Base-by-base conservation (phyloP, 2,888 invertebrate species). In the Anarsia innoxiella region DNA sequence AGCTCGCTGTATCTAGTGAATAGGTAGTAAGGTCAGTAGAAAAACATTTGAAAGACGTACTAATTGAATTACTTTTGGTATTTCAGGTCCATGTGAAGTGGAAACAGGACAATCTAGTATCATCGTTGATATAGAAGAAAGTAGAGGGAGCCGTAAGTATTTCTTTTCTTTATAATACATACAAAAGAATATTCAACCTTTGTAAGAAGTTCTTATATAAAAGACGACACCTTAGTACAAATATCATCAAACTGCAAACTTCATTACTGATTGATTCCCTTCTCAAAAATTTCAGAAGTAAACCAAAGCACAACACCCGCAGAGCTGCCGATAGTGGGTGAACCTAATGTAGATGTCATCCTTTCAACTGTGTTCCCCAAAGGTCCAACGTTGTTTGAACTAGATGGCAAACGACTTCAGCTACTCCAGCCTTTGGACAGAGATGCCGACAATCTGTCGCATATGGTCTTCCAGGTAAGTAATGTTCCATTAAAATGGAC, bases 91-190 rank as follows among this genome's bases (percentile, higher is more conserved):
- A 72, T 96, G 95, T 79, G 94, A 95, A 72, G 93, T 94, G 58
- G 93, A 94, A 84, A 93, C 91, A 40, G 93, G 94, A 23, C 92
- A 94, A 62, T 92, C 94, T 23, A 95, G 94, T 67, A 94, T 95
- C 48, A 95, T 96, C 59, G 86, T 96, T 52, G 95, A 95, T 66
- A 94, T 95, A 50, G 93, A 94, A 73, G 96, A 96, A 74, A 95
- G 95, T 70, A 87, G 91, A 72, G 94, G 92, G 50, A 86, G 88
- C 58, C 91, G 95, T 95, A 87, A 93, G 94, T 92, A 59, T 25
- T 25, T 25, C n/a, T n/a, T 9, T 25, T 25, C n/a, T 25, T 25
- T 25, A 9, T 25, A n/a, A n/a, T n/a, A n/a, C n/a, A n/a, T n/a
- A n/a, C n/a, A n/a, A n/a, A n/a, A n/a, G n/a, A n/a, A n/a, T n/a